Conservation (phyloP, 1,140 invertebrate genomes). For the Heliconius eleuchia region DNA sequence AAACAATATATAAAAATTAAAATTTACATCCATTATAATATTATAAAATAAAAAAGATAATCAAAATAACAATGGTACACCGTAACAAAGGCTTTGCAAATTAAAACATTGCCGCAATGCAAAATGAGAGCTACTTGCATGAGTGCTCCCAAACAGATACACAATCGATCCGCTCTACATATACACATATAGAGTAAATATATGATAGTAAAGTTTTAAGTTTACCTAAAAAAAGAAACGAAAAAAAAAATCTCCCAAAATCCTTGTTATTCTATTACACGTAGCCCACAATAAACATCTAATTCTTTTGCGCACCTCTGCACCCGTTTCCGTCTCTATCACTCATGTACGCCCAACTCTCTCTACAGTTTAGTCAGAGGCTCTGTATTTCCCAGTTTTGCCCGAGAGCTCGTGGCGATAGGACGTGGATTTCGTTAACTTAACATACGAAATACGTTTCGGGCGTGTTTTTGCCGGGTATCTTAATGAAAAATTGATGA, state of each 20-base stretch:
- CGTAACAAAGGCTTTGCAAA: conserved; percentile 10
- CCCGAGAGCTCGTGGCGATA: conserved; percentile 54
- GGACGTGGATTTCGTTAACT: conserved; percentile 47
- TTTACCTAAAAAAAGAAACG: not conserved
- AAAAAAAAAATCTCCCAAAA: not conserved
- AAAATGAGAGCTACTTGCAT: conserved; percentile 9
- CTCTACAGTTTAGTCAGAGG: conserved; percentile 59
- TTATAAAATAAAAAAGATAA: not conserved
- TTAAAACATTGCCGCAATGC: conserved; percentile 13
- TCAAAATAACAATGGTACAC: conserved; percentile 9
- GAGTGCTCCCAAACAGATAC: conserved; percentile 4
- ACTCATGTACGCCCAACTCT: conserved; percentile 44
- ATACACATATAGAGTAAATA: not conserved
- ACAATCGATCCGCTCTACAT: not conserved
- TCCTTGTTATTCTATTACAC: conserved; percentile 74
- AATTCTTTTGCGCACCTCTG: conserved; percentile 80
- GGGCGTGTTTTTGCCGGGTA: conserved; percentile 63
- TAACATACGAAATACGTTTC: conserved; percentile 42
- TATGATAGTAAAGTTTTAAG: not conserved
- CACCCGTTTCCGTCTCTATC: conserved; percentile 57
- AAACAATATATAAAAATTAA: not conserved
- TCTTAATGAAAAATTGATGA: conserved; percentile 73
- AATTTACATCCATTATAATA: not conserved
- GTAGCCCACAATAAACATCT: conserved; percentile 78
- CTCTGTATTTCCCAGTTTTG: conserved; percentile 64